Evolutionary conservation across 2,888 invertebrate genomes (phyloP).

Genomic region (Lordiphosa andalusiaca): DNA sequence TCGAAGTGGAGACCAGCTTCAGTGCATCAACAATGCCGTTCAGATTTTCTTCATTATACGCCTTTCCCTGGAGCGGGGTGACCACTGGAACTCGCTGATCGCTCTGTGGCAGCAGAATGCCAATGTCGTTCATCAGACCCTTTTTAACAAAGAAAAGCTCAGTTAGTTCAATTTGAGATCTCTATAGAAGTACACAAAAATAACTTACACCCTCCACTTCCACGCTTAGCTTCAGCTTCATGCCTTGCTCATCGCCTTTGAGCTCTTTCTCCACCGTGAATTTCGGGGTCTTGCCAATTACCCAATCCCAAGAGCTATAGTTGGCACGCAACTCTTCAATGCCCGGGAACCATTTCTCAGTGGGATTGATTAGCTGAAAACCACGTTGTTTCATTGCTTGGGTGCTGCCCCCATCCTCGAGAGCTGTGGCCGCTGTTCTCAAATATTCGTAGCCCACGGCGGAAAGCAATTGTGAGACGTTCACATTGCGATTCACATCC

Average conservation of each 20-base stretch:
- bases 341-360: slow-evolving; percentile 93
- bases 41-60: slow-evolving; percentile 78
- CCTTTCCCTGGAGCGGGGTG: slow-evolving; percentile 75
- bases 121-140: slow-evolving; percentile 79
- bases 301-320: slow-evolving; percentile 92
- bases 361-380: slow-evolving; percentile 92
- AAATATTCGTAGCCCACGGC: slow-evolving; percentile 92
- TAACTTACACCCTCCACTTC: slow-evolving; percentile 79
- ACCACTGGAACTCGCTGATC: slow-evolving; percentile 79
- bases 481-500: slow-evolving; percentile 87
- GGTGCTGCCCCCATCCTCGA: slow-evolving; percentile 87
- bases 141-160: slow-evolving; percentile 23
- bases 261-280: slow-evolving; percentile 84
- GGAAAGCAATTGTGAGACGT: slow-evolving; percentile 86
- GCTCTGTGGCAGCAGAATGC: slow-evolving; percentile 74
- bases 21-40: slow-evolving; percentile 78
- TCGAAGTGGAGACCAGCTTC: slow-evolving; percentile 79
- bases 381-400: slow-evolving; percentile 89
- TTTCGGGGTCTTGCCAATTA: slow-evolving; percentile 91
- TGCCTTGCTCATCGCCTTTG: slow-evolving; percentile 81
- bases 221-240: slow-evolving; percentile 83
- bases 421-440: slow-evolving; percentile 85
- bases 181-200: background rate
- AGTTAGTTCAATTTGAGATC: background rate
- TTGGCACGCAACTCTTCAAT: slow-evolving; percentile 86